These are phyloP conservation scores for Drosophila aldrichi DNA, from an alignment of 2,888 invertebrate genomes.

Conservation along the genomic window DNA sequence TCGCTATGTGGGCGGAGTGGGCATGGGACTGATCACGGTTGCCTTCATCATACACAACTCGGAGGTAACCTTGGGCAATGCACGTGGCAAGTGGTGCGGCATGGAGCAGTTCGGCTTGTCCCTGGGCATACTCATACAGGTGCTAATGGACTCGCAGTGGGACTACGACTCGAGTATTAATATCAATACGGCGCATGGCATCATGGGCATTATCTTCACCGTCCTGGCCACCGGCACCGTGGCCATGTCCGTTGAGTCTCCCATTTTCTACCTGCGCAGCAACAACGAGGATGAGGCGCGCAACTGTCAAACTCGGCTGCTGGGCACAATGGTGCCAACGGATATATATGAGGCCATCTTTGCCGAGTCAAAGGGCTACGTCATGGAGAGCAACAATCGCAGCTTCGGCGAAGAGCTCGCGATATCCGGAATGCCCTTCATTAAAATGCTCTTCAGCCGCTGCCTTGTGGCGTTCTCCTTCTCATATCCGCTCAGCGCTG, in stretches of 20 bases:
- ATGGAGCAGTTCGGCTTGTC: conserved; percentile 72
- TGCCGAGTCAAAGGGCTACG: conserved; percentile 71
- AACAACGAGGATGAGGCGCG: conserved; percentile 70
- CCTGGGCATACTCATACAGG: conserved; percentile 70
- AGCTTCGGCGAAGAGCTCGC: conserved; percentile 37
- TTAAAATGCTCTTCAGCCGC: conserved; percentile 72
- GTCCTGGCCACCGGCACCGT: conserved; percentile 50
- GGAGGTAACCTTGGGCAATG: conserved; percentile 59
- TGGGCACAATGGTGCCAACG: conserved; percentile 38
- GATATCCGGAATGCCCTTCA: conserved; percentile 61
- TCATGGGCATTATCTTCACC: conserved; percentile 67
- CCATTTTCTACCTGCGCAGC: conserved; percentile 69
- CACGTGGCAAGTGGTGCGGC: conserved; percentile 71
- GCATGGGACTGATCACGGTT: conserved; percentile 71
- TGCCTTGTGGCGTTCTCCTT: conserved; percentile 77
- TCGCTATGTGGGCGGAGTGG: conserved; percentile 78
- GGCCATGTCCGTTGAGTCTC: conserved; percentile 70
- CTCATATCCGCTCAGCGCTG: conserved; percentile 68
- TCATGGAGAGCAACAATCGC: conserved; percentile 60
- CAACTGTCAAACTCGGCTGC: conserved; percentile 48
- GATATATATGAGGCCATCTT: conserved; percentile 47
- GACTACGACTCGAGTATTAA: conserved; percentile 20
- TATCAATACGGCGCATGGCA: conserved; percentile 71
- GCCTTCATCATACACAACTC: conserved; percentile 75
- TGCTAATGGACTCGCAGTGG: conserved; percentile 70